Evolutionary conservation across 2,113 vertebrate species (phyloP).

Genomic region (Indicator maculatus): DNA sequence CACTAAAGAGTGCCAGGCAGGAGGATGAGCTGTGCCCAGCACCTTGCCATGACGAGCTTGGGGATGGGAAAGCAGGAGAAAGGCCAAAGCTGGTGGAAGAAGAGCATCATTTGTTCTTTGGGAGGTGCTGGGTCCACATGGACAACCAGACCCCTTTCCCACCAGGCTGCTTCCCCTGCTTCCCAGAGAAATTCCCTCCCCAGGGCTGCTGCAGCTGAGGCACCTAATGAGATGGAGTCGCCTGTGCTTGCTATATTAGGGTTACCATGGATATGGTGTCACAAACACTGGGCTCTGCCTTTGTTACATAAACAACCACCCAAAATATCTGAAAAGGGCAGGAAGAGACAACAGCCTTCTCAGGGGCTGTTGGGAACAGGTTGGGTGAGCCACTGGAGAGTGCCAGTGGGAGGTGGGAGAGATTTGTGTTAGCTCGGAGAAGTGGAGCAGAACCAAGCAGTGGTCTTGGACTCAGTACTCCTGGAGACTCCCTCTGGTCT

Average conservation of each 20-base stretch:
- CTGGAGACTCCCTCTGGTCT: neutral
- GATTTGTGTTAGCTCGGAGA: neutral
- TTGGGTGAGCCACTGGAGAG: neutral
- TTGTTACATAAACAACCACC: constrained; percentile 69
- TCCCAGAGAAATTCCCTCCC: constrained; percentile 6
- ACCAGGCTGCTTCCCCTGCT: neutral
- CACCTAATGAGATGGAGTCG: constrained; percentile 61
- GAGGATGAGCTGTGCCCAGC: neutral
- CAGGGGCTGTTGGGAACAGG: neutral
- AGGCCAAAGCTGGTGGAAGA: neutral
- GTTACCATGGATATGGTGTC: constrained; percentile 72
- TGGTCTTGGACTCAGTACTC: fast-evolving
- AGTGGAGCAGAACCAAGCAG: neutral
- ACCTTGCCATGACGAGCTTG: fast-evolving
- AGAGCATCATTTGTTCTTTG: neutral
- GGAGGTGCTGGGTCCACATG: neutral
- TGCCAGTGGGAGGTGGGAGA: constrained; percentile 5
- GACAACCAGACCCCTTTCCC: neutral
- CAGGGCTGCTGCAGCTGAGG: neutral
- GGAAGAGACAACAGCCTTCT: constrained; percentile 19
- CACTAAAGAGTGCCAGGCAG: neutral
- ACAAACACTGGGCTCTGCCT: constrained; percentile 69
- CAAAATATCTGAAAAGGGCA: constrained; percentile 55
- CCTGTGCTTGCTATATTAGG: constrained; percentile 71
- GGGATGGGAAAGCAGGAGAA: neutral